A percentile compares a stretch with the other conserved stretches of the same genome.
Conservation (phyloP, 2,113 vertebrate genomes). For the Syrmaticus mikado region DNA sequence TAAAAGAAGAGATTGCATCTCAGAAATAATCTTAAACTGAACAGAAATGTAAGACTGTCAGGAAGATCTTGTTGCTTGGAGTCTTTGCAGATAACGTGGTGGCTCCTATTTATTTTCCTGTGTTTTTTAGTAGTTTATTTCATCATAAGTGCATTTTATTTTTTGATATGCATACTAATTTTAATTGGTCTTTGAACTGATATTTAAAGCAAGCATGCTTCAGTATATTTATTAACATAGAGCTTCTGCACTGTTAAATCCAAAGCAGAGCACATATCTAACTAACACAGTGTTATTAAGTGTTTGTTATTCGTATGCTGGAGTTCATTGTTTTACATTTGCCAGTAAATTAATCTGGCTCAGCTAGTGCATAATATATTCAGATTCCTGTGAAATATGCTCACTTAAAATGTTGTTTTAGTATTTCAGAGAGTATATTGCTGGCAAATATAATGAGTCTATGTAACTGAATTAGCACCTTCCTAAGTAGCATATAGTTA, state of each 20-base stretch:
- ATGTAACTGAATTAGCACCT: background rate
- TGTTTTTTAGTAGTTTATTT: background rate
- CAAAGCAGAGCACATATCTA: slow-evolving; percentile 37
- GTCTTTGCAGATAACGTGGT: background rate
- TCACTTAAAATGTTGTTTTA: slow-evolving; percentile 18
- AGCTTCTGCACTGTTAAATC: slow-evolving; percentile 20
- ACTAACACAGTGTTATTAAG: slow-evolving; percentile 40
- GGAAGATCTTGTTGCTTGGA: too few relatives aligned
- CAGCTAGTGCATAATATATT: slow-evolving; percentile 36
- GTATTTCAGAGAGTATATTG: background rate
- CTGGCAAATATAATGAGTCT: slow-evolving; percentile 40
- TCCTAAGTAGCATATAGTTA: slow-evolving; percentile 18
- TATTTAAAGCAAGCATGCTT: slow-evolving; percentile 2
- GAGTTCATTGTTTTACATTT: slow-evolving; percentile 51
- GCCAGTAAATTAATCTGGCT: slow-evolving; percentile 57
- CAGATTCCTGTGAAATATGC: slow-evolving; percentile 25
- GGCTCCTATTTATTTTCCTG: background rate
- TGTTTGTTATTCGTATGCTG: slow-evolving; percentile 49
- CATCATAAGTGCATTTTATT: slow-evolving; percentile 8
- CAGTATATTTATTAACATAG: background rate
- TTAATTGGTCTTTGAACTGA: slow-evolving; percentile 45
- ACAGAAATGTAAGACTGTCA: background rate
- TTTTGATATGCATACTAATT: background rate
- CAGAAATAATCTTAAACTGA: background rate
- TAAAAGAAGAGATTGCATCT: background rate